Conservation (phyloP, 2,888 invertebrate genomes). For the Helobdella robusta region DNA sequence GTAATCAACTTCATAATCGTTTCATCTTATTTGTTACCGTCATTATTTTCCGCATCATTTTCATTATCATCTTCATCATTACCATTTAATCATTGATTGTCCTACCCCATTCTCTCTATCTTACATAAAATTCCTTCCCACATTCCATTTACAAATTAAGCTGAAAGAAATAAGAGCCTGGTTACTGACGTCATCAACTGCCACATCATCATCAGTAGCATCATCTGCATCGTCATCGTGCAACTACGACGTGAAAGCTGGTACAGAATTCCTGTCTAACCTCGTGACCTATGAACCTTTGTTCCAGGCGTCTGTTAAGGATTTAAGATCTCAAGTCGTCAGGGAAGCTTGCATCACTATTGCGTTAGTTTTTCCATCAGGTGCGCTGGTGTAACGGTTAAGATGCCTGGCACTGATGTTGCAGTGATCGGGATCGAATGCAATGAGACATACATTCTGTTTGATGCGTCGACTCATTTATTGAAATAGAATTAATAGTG, state of each 20-base stretch:
- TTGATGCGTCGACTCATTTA: too few relatives aligned
- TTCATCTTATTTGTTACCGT: too few relatives aligned
- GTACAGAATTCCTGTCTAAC: constrained; percentile 63
- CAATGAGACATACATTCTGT: too few relatives aligned
- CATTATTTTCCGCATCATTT: too few relatives aligned
- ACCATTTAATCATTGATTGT: too few relatives aligned
- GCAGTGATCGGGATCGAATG: background rate
- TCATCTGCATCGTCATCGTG: constrained; percentile 57
- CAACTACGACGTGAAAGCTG: background rate
- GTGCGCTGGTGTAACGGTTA: background rate
- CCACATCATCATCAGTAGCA: constrained; percentile 72
- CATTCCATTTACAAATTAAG: constrained; percentile 53
- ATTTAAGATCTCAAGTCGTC: constrained; percentile 70
- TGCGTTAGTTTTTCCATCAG: constrained; percentile 55
- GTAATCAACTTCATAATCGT: too few relatives aligned
- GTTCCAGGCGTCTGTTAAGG: constrained; percentile 42
- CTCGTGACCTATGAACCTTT: constrained; percentile 62
- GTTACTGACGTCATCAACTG: too few relatives aligned
- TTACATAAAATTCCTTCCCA: too few relatives aligned
- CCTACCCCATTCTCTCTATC: too few relatives aligned
- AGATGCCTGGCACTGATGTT: constrained; percentile 3
- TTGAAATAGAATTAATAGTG: too few relatives aligned
- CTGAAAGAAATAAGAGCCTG: constrained; percentile 75
- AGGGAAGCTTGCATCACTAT: constrained; percentile 90
- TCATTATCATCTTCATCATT: too few relatives aligned